phyloP scores from a whole-genome alignment of 1,140 invertebrate genomes.

The Microvelia longipes region DNA sequence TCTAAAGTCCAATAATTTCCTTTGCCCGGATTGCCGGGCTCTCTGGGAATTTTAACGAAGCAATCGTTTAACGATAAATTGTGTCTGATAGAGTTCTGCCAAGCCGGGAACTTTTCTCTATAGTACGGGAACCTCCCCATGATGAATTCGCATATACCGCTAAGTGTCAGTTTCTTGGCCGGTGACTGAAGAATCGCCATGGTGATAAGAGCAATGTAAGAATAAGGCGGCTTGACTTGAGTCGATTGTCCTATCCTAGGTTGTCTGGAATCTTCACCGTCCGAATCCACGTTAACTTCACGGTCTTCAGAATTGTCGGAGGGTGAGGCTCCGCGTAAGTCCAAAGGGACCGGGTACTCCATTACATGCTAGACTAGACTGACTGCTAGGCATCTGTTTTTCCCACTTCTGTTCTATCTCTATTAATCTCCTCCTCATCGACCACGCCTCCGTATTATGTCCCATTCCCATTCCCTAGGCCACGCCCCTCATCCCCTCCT shows the following conservation, averaged over 20 bases:
- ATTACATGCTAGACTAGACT: neutral
- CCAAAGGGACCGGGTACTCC: slow-evolving; percentile 5
- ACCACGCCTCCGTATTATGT: neutral
- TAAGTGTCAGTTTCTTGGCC: slow-evolving; percentile 87
- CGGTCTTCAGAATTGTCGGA: neutral
- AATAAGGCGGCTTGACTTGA: slow-evolving; percentile 81
- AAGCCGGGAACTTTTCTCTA: slow-evolving; percentile 84
- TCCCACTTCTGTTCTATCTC: neutral
- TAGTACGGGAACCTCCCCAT: slow-evolving; percentile 96
- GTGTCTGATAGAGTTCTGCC: slow-evolving; percentile 95
- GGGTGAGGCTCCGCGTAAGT: slow-evolving; percentile 1
- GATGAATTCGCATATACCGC: slow-evolving; percentile 97
- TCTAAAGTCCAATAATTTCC: slow-evolving; percentile 99
- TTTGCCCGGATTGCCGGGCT: slow-evolving; percentile 96
- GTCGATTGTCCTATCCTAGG: slow-evolving; percentile 10
- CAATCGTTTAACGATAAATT: slow-evolving; percentile 97
- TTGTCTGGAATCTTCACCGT: slow-evolving; percentile 13
- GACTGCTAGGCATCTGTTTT: neutral
- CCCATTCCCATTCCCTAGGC: neutral
- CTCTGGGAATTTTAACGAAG: slow-evolving; percentile 95
- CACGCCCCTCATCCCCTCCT: neutral
- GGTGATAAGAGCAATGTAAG: slow-evolving; percentile 93
- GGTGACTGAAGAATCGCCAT: slow-evolving; percentile 97
- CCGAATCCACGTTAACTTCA: slow-evolving; percentile 1
- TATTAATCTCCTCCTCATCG: neutral